These are phyloP conservation scores for Pristionchus pacificus DNA, from an alignment of 1,140 invertebrate species.

Conservation along the genomic window DNA sequence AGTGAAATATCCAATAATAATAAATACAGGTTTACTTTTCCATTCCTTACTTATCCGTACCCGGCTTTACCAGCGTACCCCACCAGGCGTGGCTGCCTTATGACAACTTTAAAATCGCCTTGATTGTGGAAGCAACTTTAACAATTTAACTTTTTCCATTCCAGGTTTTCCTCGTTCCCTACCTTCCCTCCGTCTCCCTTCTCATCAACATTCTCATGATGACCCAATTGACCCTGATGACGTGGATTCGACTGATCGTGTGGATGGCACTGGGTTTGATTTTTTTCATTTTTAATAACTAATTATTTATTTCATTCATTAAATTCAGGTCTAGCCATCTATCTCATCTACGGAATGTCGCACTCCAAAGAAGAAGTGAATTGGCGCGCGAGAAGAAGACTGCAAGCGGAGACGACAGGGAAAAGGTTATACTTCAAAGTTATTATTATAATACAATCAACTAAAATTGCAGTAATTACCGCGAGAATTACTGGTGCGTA, in stretches of 20 bases:
- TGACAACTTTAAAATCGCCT: no score
- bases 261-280: slow-evolving; percentile 73
- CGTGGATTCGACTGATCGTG: slow-evolving; percentile 77
- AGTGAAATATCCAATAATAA: neutral
- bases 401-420: no score
- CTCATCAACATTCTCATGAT: slow-evolving; percentile 82
- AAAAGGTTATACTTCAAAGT: no score
- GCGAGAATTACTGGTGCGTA: no score
- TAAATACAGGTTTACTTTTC: neutral
- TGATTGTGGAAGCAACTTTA: no score
- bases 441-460: no score
- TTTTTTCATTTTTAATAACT: slow-evolving; percentile 13
- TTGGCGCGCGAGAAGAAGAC: no score
- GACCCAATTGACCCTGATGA: slow-evolving; percentile 75
- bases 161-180: slow-evolving; percentile 78
- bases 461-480: no score
- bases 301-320: no score
- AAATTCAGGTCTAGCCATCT: slow-evolving; percentile 40
- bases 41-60: no score
- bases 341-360: slow-evolving; percentile 82
- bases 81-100: no score
- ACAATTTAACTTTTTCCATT: slow-evolving; percentile 21
- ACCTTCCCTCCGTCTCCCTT: slow-evolving; percentile 76
- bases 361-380: slow-evolving; percentile 66
- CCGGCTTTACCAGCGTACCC: no score